Evolutionary conservation across 92 coral and sea anemone species (phyloP).

Genomic region (Virgularia gustaviana): DNA sequence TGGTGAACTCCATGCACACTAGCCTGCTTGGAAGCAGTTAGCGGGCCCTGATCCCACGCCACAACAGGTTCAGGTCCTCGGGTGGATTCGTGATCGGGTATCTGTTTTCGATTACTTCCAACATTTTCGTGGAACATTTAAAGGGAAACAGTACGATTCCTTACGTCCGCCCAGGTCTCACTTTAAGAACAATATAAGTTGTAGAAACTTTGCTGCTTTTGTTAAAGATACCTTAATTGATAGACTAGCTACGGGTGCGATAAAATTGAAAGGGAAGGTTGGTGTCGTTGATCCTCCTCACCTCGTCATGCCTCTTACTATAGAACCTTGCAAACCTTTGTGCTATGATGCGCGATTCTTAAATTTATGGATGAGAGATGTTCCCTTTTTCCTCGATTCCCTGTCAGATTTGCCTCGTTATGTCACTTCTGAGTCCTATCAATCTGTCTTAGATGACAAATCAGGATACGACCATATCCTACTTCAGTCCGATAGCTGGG

Average conservation of each 20-base stretch:
- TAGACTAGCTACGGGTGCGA: constrained; percentile 33
- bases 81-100: constrained; percentile 14
- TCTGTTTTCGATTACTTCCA: constrained; percentile 7
- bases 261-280: constrained; percentile 29
- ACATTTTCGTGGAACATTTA: constrained; percentile 9
- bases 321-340: constrained; percentile 37
- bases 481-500: constrained; percentile 1
- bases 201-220: constrained; percentile 25
- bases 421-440: constrained; percentile 26
- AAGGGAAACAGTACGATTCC: constrained; percentile 15
- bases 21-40: not conserved
- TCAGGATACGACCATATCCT: too few relatives aligned
- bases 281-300: constrained; percentile 15
- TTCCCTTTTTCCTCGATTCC: constrained; percentile 19
- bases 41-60: not conserved
- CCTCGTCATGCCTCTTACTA: constrained; percentile 34
- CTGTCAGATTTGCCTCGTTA: constrained; percentile 30
- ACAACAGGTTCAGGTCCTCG: not conserved
- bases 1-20: not conserved
- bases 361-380: constrained; percentile 7
- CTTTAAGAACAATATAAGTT: constrained; percentile 20
- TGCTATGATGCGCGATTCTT: constrained; percentile 5
- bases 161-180: constrained; percentile 1
- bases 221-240: constrained; percentile 19
- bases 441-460: constrained; percentile 27